Base-by-base conservation (phyloP, 1,140 invertebrate species). In the Subanguina moxae region DNA sequence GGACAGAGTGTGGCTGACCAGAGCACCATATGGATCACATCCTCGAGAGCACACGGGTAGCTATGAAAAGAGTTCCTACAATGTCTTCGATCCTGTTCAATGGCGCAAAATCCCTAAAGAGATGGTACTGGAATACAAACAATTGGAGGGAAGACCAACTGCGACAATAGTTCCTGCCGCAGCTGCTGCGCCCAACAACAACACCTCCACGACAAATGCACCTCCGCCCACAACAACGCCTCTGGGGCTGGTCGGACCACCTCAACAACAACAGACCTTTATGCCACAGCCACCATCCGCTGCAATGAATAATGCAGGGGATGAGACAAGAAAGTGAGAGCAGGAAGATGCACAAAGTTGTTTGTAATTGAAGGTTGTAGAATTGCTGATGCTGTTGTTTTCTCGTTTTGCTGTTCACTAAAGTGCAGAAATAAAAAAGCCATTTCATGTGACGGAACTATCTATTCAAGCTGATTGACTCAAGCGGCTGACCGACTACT, bases 1-100 rank as follows among this genome's bases (percentile, higher is more conserved):
- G 82, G 94, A 98, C 84, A 91, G 94, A 84, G 90, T 97, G 76
- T 99, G 95, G 95, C 94, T 99, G 84, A 97, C 93, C 74, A 89
- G 94, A 85, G 92, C 92, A 76, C 70, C 73, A 46, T 80, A 70
- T 65, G 72, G 71, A 1, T 65, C 58, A 21, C 71, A 46, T 27
- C 68, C 76, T 43, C 71, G 66, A 45, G 92, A 97, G 84, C 97
- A 97, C 86, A 94, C 92, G 73, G 88, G 88, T 71, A 92, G 90
- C 71, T 97, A 94, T 85, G 94, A 97, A 86, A 87, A 93, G 80
- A 93, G 94, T 85, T 96, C 93, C 75, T 98, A 97, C 86, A 96
- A 94, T 86, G 95, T 94, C 85, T 99, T 97, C 85, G 95, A 98
- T 87, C 91, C 91, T 78, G 89, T 83, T 17, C 85, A 82, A 70